Conservation (phyloP, 64 coral and sea anemone species). For the Acropora yongei region DNA sequence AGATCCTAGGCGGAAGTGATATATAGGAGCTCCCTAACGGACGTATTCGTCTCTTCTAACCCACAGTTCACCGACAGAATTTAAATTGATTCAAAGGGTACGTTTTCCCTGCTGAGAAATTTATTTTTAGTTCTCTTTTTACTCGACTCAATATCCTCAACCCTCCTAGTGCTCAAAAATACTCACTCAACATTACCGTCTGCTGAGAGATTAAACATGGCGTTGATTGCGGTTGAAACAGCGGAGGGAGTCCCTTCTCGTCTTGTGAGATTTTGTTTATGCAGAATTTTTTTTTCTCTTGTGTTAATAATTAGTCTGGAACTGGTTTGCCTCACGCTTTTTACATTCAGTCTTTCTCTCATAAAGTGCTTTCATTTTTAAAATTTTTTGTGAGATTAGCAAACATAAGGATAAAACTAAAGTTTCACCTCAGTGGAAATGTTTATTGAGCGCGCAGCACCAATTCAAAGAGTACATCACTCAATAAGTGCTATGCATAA, state of each 20-base stretch:
- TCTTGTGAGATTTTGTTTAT: no score
- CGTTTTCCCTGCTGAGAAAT: neutral
- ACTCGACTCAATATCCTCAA: neutral
- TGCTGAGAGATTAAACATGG: no score
- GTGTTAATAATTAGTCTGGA: no score
- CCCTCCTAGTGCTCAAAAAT: neutral
- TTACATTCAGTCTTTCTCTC: neutral
- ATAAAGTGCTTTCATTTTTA: neutral
- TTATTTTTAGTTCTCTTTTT: neutral
- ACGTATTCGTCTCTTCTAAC: no score
- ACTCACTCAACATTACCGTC: no score
- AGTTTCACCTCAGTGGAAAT: neutral
- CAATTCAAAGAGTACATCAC: neutral
- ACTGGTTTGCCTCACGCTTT: neutral
- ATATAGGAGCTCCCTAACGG: no score
- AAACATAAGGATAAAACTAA: neutral
- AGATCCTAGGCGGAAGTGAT: neutral
- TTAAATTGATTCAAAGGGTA: neutral
- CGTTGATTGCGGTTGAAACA: no score
- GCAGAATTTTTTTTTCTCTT: no score
- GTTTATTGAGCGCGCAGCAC: neutral
- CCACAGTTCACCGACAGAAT: no score
- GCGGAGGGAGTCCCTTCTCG: no score
- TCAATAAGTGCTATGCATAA: no score
- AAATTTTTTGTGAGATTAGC: neutral